A percentile compares a stretch with the other conserved stretches of the same genome.
Evolutionary conservation across 2,113 vertebrate species (phyloP).

Genomic region (Oreotrochilus melanogaster): DNA sequence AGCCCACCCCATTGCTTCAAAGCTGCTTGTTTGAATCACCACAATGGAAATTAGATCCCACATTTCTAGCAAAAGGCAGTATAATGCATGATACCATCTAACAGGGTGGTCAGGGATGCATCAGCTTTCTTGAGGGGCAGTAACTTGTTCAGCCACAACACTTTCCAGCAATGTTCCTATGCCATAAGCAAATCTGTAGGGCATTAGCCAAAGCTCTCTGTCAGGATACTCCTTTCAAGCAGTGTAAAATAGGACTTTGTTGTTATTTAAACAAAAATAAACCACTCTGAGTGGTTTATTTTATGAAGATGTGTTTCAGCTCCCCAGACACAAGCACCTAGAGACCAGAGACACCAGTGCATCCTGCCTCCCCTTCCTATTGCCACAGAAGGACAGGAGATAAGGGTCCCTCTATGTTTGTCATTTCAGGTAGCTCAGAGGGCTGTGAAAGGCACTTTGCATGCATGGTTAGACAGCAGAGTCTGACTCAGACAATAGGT

Average conservation of each 20-base stretch:
- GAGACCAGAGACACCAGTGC: neutral
- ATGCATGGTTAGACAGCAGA: rapidly evolving
- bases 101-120: neutral
- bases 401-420: neutral
- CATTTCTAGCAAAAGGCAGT: neutral
- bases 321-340: neutral
- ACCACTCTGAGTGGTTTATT: neutral
- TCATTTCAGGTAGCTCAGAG: neutral
- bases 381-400: neutral
- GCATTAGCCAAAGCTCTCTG: neutral
- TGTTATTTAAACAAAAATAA: neutral
- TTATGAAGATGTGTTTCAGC: neutral
- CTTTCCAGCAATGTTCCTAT: neutral
- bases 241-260: neutral
- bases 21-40: neutral
- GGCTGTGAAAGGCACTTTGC: neutral
- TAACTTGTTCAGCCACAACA: neutral
- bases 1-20: neutral
- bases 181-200: neutral
- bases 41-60: neutral
- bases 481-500: neutral
- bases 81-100: neutral
- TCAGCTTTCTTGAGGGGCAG: neutral
- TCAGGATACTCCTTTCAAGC: neutral
- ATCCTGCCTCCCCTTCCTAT: neutral